Evolutionary conservation across 2,888 invertebrate species (phyloP).

Genomic region (Allophyes oxyacanthae): DNA sequence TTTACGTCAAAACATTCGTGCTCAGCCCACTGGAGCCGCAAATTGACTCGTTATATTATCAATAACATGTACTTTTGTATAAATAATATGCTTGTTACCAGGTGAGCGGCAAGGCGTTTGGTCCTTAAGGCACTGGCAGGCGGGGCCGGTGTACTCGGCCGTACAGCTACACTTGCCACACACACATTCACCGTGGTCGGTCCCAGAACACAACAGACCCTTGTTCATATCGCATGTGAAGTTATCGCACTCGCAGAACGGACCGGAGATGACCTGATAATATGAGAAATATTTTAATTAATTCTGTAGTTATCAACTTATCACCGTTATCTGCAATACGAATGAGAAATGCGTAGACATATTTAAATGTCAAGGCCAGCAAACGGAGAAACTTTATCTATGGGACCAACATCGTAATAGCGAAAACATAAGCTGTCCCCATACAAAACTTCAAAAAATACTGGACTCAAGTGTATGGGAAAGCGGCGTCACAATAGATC

Average conservation of each 20-base stretch:
- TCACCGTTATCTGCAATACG: background rate
- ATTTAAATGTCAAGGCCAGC: too few species aligned
- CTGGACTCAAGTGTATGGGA: too few species aligned
- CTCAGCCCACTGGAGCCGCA: too few species aligned
- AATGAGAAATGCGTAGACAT: too few species aligned
- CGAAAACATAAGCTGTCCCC: too few species aligned
- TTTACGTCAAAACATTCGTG: too few species aligned
- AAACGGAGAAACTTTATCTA: too few species aligned
- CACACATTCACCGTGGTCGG: conserved; percentile 94
- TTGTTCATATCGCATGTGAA: conserved; percentile 97
- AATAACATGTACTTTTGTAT: too few species aligned
- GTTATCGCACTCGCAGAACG: conserved; percentile 98
- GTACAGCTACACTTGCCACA: conserved; percentile 96
- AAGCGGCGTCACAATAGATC: too few species aligned
- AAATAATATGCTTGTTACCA: conserved; percentile 37
- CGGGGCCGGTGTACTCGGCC: conserved; percentile 94
- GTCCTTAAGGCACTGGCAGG: conserved; percentile 95
- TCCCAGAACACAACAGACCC: conserved; percentile 94
- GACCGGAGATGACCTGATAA: conserved; percentile 91
- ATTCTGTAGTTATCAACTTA: background rate
- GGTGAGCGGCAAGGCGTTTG: conserved; percentile 92
- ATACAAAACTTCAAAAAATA: too few species aligned
- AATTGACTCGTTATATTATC: too few species aligned
- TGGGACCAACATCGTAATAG: too few species aligned
- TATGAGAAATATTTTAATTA: background rate